These are phyloP conservation scores for Lagria hirta DNA, from an alignment of 2,888 invertebrate genomes.

Conservation along the genomic window DNA sequence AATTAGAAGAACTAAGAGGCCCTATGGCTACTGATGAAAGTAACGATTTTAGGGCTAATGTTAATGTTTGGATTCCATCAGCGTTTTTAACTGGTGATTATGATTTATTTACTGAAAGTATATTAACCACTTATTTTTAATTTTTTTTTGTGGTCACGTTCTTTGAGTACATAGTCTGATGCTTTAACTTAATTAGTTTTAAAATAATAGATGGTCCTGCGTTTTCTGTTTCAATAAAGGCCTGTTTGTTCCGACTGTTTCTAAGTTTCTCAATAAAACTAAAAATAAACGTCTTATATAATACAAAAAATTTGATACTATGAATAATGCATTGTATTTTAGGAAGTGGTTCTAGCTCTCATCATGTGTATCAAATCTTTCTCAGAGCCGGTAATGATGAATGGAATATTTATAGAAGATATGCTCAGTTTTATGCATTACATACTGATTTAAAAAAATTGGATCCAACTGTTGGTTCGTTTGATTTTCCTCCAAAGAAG, in stretches of 20 bases:
- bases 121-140: conserved; percentile 4
- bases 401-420: conserved; percentile 95
- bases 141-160: too few relatives aligned
- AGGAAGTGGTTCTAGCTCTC: conserved; percentile 70
- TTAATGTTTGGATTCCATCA: conserved; percentile 85
- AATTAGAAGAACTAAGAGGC: conserved; percentile 67
- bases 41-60: conserved; percentile 56
- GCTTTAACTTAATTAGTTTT: too few relatives aligned
- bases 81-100: conserved; percentile 71
- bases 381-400: conserved; percentile 83
- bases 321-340: too few relatives aligned
- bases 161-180: too few relatives aligned
- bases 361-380: conserved; percentile 87
- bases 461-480: conserved; percentile 74
- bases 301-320: too few relatives aligned
- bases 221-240: too few relatives aligned
- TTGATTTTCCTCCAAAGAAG: conserved; percentile 95
- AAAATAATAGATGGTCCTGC: too few relatives aligned
- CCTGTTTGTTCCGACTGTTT: too few relatives aligned
- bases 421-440: conserved; percentile 87
- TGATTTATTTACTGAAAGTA: conserved; percentile 4
- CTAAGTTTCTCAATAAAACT: too few relatives aligned
- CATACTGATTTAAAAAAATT: conserved; percentile 83
- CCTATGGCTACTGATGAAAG: conserved; percentile 59
- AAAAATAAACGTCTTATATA: neutral